Evolutionary conservation across 1,140 invertebrate species (phyloP), one percentile per base, ranked within the genome.

Genomic region (Lepidurus packardi): DNA sequence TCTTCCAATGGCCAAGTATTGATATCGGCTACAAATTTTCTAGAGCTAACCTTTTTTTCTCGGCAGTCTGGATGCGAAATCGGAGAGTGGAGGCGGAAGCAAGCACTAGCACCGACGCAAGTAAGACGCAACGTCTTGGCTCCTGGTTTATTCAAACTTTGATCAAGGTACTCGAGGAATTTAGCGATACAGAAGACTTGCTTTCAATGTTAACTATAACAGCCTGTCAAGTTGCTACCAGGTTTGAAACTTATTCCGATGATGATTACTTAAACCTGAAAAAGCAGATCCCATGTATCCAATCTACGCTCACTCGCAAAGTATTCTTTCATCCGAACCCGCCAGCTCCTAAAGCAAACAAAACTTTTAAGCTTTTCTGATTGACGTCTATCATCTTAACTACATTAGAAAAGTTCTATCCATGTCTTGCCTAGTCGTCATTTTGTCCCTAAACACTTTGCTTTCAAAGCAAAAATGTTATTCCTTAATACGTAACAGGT

Each of bases 91-190:
- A 13, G 7, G 13, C 8, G 16, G 53, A 65, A 7, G 9, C 8
- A n/a, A 21, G 13, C 53, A 11, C 21, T 13, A 5, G 10, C 16
- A 77, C 79, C 76, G 81, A 82, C 80, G 78, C 80, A 78, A 83
- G 79, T 8, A 76, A 93, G 94, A 94, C 79, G 94, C 89, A 85
- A 98, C 92, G 85, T 97, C 96, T 0, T 99, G 97, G 97, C 89
- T 98, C 96, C 0, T 99, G 97, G 97, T 98, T 98, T 83, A 93
- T 98, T 85, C 96, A 98, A 87, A 92, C 95, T 2, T 86, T 99
- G 1, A 93, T 92, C 82, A 85, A 90, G 11, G 93, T 96, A 82
- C 84, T 98, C 4, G 87, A 89, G 43, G 89, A 89, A 65, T 89
- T 91, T 84, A 90, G 89, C 21, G 88, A 88, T 80, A 88, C 90